A percentile compares a stretch with the other conserved stretches of the same genome.
These are phyloP conservation scores for Capromys pilorides DNA, from an alignment of 2,797 vertebrate genomes.

Conservation along the genomic window DNA sequence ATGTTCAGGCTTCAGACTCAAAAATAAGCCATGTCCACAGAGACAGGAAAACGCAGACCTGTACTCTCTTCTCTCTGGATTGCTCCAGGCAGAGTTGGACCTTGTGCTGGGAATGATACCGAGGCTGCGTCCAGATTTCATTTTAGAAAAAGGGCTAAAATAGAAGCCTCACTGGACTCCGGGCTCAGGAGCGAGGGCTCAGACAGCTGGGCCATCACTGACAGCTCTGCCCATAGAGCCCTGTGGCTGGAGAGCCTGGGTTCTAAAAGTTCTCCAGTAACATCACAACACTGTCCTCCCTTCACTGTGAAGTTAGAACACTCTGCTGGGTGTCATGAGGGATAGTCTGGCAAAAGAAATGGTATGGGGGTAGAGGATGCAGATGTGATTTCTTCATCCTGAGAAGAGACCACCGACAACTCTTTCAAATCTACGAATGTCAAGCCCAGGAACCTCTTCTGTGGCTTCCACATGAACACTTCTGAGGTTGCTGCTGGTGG, in stretches of 20 bases:
- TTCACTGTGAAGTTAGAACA: not conserved
- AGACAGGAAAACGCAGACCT: not conserved
- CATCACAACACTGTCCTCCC: not conserved
- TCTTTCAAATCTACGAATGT: not conserved
- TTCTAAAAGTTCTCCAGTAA: not conserved
- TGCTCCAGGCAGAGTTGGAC: not conserved
- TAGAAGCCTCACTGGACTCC: not conserved
- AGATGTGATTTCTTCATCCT: not conserved
- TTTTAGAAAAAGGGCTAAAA: not conserved
- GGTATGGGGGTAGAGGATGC: not conserved
- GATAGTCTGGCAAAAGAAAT: not conserved
- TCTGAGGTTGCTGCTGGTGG: not conserved
- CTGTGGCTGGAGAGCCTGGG: no score
- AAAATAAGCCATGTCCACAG: not conserved
- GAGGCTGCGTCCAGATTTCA: not conserved
- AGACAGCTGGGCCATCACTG: not conserved
- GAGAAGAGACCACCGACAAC: not conserved
- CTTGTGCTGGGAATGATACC: not conserved
- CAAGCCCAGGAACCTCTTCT: not conserved
- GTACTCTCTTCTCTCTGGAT: not conserved
- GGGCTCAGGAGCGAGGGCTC: not conserved
- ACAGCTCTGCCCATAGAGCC: not conserved
- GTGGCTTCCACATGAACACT: fast-evolving
- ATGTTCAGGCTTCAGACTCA: not conserved
- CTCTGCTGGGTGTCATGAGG: not conserved